Conservation (phyloP, 2,797 vertebrate species). For the Gobionotothen gibberifrons region DNA sequence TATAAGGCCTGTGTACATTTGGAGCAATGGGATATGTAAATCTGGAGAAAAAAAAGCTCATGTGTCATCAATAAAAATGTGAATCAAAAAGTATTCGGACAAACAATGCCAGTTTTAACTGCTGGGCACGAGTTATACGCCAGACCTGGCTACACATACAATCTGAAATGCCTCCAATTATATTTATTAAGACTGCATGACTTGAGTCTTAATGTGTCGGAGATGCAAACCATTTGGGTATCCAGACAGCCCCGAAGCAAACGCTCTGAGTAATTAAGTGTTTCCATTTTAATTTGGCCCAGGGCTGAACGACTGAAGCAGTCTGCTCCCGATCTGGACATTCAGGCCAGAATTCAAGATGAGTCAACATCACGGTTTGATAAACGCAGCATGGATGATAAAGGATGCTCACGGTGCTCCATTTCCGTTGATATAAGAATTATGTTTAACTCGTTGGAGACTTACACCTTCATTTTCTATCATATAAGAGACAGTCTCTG, state of each 20-base stretch:
- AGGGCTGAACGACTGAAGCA: conserved; percentile 41
- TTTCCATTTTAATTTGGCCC: conserved; percentile 63
- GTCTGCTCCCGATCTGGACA: conserved; percentile 64
- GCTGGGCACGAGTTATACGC: conserved; percentile 39
- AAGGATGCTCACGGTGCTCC: background rate
- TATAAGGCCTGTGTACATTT: background rate
- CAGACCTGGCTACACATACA: conserved; percentile 43
- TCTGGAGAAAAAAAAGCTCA: conserved; percentile 29
- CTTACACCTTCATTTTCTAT: no score
- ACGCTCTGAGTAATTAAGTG: conserved; percentile 67
- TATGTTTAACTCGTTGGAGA: background rate
- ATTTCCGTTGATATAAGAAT: background rate
- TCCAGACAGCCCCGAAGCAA: conserved; percentile 57
- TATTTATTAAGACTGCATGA: conserved; percentile 55
- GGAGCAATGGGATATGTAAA: conserved; percentile 41
- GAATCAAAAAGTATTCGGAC: conserved; percentile 34
- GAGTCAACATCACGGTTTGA: conserved; percentile 25
- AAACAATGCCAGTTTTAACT: conserved; percentile 57
- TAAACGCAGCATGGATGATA: background rate
- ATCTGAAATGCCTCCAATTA: conserved; percentile 59
- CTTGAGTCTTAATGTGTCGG: conserved; percentile 54
- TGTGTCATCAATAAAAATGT: conserved; percentile 41
- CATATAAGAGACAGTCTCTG: background rate
- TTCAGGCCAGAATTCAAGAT: conserved; percentile 70
- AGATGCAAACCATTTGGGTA: conserved; percentile 55